Conservation (phyloP, 1,140 invertebrate genomes). For the Tetragnatha versicolor region DNA sequence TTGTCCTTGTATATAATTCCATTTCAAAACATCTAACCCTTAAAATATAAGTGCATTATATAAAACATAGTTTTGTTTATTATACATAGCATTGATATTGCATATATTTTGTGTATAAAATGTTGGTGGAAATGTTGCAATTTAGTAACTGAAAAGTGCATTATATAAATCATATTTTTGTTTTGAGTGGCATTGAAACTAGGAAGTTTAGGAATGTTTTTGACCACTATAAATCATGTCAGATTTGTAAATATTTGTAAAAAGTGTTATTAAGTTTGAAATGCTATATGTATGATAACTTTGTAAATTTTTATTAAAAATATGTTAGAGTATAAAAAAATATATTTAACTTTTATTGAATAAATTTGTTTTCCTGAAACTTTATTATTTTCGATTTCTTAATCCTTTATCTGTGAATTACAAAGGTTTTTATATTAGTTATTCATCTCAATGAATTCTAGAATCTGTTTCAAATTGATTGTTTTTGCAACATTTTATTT, state of each 20-base stretch:
- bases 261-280: constrained; percentile 28
- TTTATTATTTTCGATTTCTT: neutral
- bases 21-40: too few relatives aligned
- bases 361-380: constrained; percentile 45
- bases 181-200: constrained; percentile 3
- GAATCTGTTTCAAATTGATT: too few relatives aligned
- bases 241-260: constrained; percentile 44
- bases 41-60: too few relatives aligned
- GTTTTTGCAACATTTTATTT: too few relatives aligned
- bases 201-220: constrained; percentile 41
- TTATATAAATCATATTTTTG: constrained; percentile 9
- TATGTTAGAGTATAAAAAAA: constrained; percentile 37
- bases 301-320: constrained; percentile 45
- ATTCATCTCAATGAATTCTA: too few relatives aligned
- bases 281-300: constrained; percentile 29
- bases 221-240: neutral
- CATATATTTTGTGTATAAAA: too few relatives aligned
- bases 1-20: too few relatives aligned
- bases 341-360: constrained; percentile 42
- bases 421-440: too few relatives aligned
- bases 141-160: constrained; percentile 16
- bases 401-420: neutral
- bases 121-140: too few relatives aligned
- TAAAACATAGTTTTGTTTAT: too few relatives aligned
- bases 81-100: too few relatives aligned